Evolutionary conservation across 1,140 invertebrate species (phyloP).

Genomic region (Zaprionus ghesquierei): DNA sequence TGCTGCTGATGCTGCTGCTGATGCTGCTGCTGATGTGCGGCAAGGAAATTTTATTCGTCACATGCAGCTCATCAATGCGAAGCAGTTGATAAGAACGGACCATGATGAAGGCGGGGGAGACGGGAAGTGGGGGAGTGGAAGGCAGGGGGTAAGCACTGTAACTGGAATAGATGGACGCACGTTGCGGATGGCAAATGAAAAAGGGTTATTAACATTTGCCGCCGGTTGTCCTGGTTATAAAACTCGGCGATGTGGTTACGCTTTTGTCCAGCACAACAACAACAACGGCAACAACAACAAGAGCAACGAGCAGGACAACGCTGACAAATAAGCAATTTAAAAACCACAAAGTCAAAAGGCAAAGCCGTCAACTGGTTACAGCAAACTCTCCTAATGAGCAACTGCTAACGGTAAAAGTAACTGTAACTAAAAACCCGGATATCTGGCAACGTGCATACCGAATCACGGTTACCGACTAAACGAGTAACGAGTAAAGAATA

Average conservation of each 20-base stretch:
- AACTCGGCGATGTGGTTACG: slow-evolving; percentile 40
- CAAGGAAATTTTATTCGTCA: slow-evolving; percentile 41
- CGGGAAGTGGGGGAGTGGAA: too few relatives aligned
- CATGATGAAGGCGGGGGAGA: not conserved
- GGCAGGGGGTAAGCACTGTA: not conserved
- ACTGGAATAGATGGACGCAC: not conserved
- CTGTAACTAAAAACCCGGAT: not conserved
- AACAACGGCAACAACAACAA: not conserved
- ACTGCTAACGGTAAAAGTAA: not conserved
- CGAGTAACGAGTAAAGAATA: too few relatives aligned
- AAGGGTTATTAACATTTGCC: slow-evolving; percentile 19
- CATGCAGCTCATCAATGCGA: slow-evolving; percentile 42
- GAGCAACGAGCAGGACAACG: slow-evolving; percentile 12
- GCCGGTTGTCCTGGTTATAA: slow-evolving; percentile 58
- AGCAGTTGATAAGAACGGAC: slow-evolving; percentile 7
- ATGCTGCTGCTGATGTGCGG: not conserved
- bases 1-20: not conserved
- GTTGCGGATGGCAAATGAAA: not conserved
- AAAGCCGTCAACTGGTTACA: slow-evolving; percentile 8
- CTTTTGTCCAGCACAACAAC: slow-evolving; percentile 2
- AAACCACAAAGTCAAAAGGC: slow-evolving; percentile 55
- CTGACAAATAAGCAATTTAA: slow-evolving; percentile 67
- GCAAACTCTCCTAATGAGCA: not conserved
- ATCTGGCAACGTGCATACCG: too few relatives aligned
- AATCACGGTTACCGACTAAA: too few relatives aligned